Base-by-base conservation (phyloP, 2,888 invertebrate genomes). In the Acholoe squamosa region DNA sequence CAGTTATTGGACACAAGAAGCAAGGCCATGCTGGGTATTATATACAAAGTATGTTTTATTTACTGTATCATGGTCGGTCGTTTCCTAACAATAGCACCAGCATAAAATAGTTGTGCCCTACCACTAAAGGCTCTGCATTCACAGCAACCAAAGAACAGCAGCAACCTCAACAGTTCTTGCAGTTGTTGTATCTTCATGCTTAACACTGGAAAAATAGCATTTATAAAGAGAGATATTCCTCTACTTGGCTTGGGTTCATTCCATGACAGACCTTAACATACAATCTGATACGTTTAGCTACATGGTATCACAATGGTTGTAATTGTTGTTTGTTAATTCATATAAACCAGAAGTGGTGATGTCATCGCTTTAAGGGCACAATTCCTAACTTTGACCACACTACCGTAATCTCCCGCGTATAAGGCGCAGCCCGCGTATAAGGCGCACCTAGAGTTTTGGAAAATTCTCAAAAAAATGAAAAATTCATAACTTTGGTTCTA, bases 31-130 rank as follows among this genome's bases (percentile, higher is more conserved):
- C 80, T 33, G 80, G 80, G 43, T 80, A 34, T 80, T 86, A 86
- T 86, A 54, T 86, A 86, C 86, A 56, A 86, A 86, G 28, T 86
- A 56, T 54, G 54, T 52, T 86, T 86, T 86, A 86, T 86, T 86
- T 86, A 52, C 54, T 54, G 28, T 86, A 80, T 80, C 80, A n/a
- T 80, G 34, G 80, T 80, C 80, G 43, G 80, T 56, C 86, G 25
- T 86, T 54, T 56, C 33, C 54, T 86, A 84, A 86, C 86, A 56
- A 86, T 86, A 86, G 86, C 86, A 86, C 56, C 86, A 86, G 86
- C 86, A 86, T 86, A 86, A 86, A 52, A 56, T 86, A 86, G 25
- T 52, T 84, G 52, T 86, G 52, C 86, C 33, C 86, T 86, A 52
- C 52, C 54, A 54, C 86, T 84, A 84, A 25, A 84, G 84, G 84